Percentiles rank a stretch among this genome's conserved stretches.
These are phyloP conservation scores for Fringilla coelebs DNA, from an alignment of 2,797 vertebrate species.

Conservation along the genomic window DNA sequence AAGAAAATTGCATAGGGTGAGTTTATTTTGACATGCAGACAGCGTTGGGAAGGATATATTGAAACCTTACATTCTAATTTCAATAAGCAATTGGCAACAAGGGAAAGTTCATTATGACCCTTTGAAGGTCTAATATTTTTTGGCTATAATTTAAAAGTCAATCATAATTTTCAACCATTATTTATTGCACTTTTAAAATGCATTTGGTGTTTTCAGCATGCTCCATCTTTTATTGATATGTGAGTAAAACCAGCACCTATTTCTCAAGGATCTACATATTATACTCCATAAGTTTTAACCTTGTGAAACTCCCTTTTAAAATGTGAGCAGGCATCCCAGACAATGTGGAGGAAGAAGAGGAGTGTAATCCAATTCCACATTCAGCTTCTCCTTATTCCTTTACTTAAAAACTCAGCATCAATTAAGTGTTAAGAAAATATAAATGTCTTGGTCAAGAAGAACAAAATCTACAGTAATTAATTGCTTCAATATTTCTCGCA, in stretches of 20 bases:
- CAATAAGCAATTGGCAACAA: background rate
- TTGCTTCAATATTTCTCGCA: background rate
- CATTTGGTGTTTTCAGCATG: background rate
- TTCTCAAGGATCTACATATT: background rate
- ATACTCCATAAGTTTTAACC: background rate
- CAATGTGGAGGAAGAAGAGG: background rate
- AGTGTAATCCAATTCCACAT: background rate
- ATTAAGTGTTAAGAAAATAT: slow-evolving; percentile 30
- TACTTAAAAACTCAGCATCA: background rate
- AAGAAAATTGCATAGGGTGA: background rate
- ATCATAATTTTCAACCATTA: background rate
- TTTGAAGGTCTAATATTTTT: background rate
- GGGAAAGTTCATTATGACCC: background rate
- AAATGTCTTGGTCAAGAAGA: slow-evolving; percentile 7
- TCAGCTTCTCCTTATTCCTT: background rate
- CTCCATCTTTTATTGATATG: background rate
- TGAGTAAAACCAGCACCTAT: background rate
- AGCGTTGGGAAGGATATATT: background rate
- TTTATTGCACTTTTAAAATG: background rate
- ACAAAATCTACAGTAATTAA: slow-evolving; percentile 48
- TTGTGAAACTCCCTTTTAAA: background rate
- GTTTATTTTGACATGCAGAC: background rate
- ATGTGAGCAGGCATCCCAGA: background rate
- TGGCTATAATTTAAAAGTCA: background rate
- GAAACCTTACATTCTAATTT: background rate